Evolutionary conservation across 1,140 invertebrate genomes (phyloP), one percentile per base, ranked within the genome.

Genomic region (Trachymyrmex cornetzi): DNA sequence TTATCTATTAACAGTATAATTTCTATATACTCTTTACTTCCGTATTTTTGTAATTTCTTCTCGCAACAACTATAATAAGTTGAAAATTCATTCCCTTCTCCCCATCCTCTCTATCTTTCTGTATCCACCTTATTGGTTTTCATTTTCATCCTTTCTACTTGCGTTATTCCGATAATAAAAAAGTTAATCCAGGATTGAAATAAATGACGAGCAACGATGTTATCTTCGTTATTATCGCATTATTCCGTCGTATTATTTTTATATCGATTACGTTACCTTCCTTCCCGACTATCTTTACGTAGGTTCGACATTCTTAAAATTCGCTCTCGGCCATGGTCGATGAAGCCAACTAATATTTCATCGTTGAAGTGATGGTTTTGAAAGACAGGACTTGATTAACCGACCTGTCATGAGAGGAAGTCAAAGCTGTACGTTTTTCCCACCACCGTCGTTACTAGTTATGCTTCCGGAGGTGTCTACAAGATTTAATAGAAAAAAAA

Each of bases 331-430:
- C 53, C 24, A 27, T 75, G 57, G 69, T 63, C 80, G 80, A 75
- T 75, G 69, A 84, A 75, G 38, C 67, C 69, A 55, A 74, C 80
- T 61, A 84, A 74, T 84, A 84, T 84, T 84, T 84, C 69, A 75
- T 19, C 80, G 80, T 74, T 69, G 34, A 74, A 50, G 55, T 61
- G 67, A 74, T 72, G 80, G 38, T 34, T 69, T 69, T 63, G 69
- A 75, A 84, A 84, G 55, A 59, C 53, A 34, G 27, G 80, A 61
- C 80, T 84, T 84, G 80, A 84, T 84, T 84, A 84, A 84, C 80
- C 55, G 80, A 84, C 55, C 80, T 84, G 80, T 75, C 80, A 75
- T 38, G 57, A 50, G 55, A 72, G 38, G n/a, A 63, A 84, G 69
- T 84, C 69, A 38, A 72, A 74, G 55, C 57, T 61, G 80, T 74